A percentile compares a stretch with the other conserved stretches of the same genome.
phyloP scores from a whole-genome alignment of 2,888 invertebrate species.

The Galeopsomyia nigrocyanea region DNA sequence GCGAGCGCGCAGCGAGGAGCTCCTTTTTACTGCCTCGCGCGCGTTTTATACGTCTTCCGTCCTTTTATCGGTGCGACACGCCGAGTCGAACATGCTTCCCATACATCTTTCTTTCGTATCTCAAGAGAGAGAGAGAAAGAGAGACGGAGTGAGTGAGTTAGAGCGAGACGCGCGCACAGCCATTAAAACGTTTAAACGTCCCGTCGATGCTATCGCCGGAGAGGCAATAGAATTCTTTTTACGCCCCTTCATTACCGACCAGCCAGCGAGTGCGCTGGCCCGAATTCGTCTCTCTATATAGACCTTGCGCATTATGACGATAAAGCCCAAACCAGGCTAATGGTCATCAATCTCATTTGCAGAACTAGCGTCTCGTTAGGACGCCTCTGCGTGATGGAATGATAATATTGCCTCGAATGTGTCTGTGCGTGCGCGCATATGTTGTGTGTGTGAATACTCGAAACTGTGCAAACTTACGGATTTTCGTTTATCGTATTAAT shows the following conservation, averaged over 20 bases:
- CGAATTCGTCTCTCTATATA: constrained; percentile 6
- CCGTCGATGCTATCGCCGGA: constrained; percentile 24
- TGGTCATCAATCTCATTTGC: constrained; percentile 26
- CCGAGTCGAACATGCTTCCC: constrained; percentile 20
- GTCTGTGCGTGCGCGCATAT: not conserved
- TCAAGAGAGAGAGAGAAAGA: not conserved
- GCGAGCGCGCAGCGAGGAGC: not conserved
- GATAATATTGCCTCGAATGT: constrained; percentile 30
- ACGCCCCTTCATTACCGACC: not conserved
- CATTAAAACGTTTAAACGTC: constrained; percentile 30
- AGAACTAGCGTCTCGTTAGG: constrained; percentile 1
- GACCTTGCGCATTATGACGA: constrained; percentile 24
- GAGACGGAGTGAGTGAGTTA: not conserved
- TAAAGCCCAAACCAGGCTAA: constrained; percentile 22
- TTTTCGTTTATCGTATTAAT: not conserved
- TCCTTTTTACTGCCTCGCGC: not conserved
- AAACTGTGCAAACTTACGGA: not conserved
- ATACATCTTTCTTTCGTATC: constrained; percentile 25
- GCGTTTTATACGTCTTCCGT: constrained; percentile 17
- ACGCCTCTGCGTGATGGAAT: constrained; percentile 1
- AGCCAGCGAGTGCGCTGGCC: not conserved
- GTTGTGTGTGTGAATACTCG: not conserved
- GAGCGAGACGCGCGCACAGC: not conserved
- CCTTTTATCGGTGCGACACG: constrained; percentile 37
- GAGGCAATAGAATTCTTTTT: constrained; percentile 40